These are phyloP conservation scores for Pogonocichla stellata DNA, from an alignment of 2,113 vertebrate species.

Conservation along the genomic window DNA sequence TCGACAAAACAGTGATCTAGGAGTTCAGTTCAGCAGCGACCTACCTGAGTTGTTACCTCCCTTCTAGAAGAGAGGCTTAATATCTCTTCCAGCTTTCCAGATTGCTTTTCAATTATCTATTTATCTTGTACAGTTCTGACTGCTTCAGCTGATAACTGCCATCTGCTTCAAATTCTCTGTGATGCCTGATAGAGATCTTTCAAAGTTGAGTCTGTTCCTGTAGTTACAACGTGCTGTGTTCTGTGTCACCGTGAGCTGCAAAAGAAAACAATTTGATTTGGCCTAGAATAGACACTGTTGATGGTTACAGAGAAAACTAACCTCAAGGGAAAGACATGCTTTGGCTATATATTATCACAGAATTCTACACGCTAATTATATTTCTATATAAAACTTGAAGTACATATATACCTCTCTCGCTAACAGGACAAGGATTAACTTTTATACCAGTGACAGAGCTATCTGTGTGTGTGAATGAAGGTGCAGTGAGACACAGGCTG, in stretches of 20 bases:
- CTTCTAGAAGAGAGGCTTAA: neutral
- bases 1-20: neutral
- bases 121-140: constrained; percentile 34
- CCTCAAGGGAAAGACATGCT: neutral
- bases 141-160: constrained; percentile 29
- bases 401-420: neutral
- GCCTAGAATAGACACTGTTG: neutral
- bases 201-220: neutral
- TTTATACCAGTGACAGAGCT: neutral
- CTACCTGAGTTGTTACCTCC: neutral
- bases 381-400: neutral
- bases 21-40: neutral
- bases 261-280: neutral
- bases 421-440: neutral
- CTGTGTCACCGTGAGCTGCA: neutral
- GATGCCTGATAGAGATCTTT: constrained; percentile 13
- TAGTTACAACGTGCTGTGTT: neutral
- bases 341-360: neutral
- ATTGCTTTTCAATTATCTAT: constrained; percentile 44
- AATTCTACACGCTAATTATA: neutral
- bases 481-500: neutral
- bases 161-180: constrained; percentile 30
- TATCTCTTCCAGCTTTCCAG: constrained; percentile 14
- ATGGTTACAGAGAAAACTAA: neutral
- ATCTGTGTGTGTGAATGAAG: neutral